Conservation (phyloP, 2,888 invertebrate species). For the Amiota communis region DNA sequence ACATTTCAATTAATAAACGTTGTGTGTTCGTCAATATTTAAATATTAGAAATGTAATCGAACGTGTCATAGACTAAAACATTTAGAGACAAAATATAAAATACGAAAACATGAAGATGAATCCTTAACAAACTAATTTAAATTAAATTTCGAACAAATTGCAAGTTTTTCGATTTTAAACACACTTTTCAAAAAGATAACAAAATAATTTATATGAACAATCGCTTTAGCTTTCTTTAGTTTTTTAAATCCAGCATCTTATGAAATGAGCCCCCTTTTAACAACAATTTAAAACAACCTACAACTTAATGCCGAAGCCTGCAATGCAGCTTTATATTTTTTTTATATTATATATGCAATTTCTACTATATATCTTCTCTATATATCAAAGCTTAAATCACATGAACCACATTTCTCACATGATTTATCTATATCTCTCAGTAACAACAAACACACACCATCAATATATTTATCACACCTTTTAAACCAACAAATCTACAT, state of each 20-base stretch:
- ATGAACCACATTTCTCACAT: neutral
- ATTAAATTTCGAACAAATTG: conserved; percentile 3
- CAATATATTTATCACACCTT: neutral
- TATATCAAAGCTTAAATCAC: conserved; percentile 6
- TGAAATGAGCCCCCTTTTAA: neutral
- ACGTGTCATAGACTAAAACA: too few relatives aligned
- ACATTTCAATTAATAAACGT: too few relatives aligned
- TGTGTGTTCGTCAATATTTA: too few relatives aligned
- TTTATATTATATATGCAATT: neutral
- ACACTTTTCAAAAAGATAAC: neutral
- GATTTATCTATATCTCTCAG: neutral
- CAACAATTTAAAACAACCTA: neutral
- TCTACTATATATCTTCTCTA: neutral
- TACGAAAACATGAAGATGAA: neutral
- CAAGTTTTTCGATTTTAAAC: neutral
- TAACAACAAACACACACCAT: neutral
- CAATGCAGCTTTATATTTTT: conserved; percentile 9
- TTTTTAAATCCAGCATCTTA: conserved; percentile 15
- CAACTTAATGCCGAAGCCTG: conserved; percentile 9
- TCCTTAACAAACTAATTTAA: neutral
- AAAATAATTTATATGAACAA: neutral
- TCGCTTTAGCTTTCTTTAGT: conserved; percentile 24
- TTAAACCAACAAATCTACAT: neutral
- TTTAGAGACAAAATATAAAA: neutral
- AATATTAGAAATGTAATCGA: too few relatives aligned